phyloP scores from a whole-genome alignment of 2,797 vertebrate species.

The Acanthurus lineatus region DNA sequence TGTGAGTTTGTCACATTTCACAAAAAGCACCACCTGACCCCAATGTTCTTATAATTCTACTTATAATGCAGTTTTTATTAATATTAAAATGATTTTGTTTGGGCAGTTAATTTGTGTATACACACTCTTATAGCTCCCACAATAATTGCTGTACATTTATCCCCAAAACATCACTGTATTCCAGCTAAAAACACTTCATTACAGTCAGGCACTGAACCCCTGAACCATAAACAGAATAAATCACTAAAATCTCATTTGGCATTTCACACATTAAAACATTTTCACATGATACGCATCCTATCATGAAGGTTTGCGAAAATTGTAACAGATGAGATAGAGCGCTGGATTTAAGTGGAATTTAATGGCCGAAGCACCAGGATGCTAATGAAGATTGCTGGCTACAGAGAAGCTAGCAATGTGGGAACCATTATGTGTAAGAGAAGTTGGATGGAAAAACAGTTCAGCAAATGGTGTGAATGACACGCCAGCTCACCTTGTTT shows the following conservation, averaged over 20 bases:
- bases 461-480: constrained; percentile 29
- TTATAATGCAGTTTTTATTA: neutral
- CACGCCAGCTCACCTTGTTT: constrained; percentile 8
- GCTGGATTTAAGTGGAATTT: constrained; percentile 38
- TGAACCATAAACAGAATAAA: neutral
- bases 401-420: constrained; percentile 23
- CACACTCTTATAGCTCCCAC: neutral
- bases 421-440: constrained; percentile 25
- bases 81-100: neutral
- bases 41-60: neutral
- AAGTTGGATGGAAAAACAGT: constrained; percentile 32
- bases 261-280: constrained; percentile 3
- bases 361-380: constrained; percentile 35
- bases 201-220: neutral
- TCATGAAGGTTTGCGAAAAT: constrained; percentile 9
- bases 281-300: constrained; percentile 6
- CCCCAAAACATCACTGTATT: neutral
- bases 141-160: neutral
- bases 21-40: too few species aligned
- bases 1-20: neutral
- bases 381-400: constrained; percentile 49
- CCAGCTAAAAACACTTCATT: neutral
- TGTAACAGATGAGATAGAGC: constrained; percentile 26
- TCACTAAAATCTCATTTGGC: neutral
- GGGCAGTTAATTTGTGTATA: neutral